Percentiles rank a stretch among this genome's conserved stretches.
phyloP scores from a whole-genome alignment of 2,888 invertebrate species.

The Incurvaria masculella region DNA sequence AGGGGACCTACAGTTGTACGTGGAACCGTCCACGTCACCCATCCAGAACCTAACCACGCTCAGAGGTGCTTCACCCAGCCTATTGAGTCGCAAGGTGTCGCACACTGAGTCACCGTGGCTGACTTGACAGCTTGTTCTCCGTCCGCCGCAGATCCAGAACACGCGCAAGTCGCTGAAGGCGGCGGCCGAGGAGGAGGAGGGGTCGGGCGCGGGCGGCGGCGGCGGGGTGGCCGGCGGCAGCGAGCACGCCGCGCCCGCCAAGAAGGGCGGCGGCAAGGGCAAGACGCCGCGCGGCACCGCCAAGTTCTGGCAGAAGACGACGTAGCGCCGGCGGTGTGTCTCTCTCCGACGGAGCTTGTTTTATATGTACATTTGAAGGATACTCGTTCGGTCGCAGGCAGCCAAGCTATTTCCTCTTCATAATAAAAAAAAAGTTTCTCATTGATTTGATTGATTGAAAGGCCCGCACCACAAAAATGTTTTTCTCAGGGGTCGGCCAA shows the following conservation, averaged over 20 bases:
- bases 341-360: slow-evolving; percentile 8
- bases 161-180: slow-evolving; percentile 87
- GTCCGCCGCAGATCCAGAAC: slow-evolving; percentile 65
- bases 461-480: too few relatives aligned
- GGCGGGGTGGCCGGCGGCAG: slow-evolving; percentile 52
- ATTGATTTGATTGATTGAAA: too few relatives aligned
- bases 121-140: background rate
- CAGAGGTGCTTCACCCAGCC: too few relatives aligned
- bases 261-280: slow-evolving; percentile 77
- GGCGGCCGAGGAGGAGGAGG: slow-evolving; percentile 83
- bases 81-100: too few relatives aligned
- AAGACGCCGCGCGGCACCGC: slow-evolving; percentile 62
- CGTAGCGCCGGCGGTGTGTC: slow-evolving; percentile 29
- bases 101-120: too few relatives aligned
- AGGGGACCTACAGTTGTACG: too few relatives aligned
- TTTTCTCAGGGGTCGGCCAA: too few relatives aligned
- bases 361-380: background rate
- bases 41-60: too few relatives aligned
- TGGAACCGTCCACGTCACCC: too few relatives aligned
- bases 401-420: too few relatives aligned
- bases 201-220: slow-evolving; percentile 72
- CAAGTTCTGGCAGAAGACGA: slow-evolving; percentile 67
- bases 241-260: slow-evolving; percentile 48
- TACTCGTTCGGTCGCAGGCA: background rate
- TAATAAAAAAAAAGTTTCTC: too few relatives aligned